These are phyloP conservation scores for Rhagologus leucostigma DNA, from an alignment of 2,113 vertebrate species.

Conservation along the genomic window DNA sequence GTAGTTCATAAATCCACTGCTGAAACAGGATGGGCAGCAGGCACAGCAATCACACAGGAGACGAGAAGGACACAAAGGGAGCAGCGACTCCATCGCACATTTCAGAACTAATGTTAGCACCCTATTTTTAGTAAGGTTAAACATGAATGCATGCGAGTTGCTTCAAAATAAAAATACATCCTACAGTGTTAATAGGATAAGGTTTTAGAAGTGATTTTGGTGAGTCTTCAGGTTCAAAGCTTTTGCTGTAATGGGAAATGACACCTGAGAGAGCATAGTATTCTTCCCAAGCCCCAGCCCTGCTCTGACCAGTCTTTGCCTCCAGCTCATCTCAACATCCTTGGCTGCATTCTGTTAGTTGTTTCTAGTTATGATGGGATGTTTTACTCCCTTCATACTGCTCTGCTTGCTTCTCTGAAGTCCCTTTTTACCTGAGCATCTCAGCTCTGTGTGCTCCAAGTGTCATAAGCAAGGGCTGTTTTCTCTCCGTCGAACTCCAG, in stretches of 20 bases:
- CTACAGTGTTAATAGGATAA: not conserved
- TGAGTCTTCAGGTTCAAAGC: not conserved
- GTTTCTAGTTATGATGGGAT: not conserved
- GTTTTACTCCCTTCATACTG: not conserved
- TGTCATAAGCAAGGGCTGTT: rapidly evolving
- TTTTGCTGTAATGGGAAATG: not conserved
- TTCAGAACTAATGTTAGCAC: not conserved
- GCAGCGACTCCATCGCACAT: rapidly evolving
- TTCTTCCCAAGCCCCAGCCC: not conserved
- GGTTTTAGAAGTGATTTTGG: not conserved
- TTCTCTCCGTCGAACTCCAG: not conserved
- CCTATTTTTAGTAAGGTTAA: not conserved
- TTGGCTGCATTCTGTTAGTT: not conserved
- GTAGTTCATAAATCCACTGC: not conserved
- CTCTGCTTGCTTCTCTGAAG: not conserved
- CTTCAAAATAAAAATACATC: not conserved
- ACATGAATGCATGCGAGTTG: rapidly evolving
- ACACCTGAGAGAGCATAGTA: not conserved
- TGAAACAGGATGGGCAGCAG: not conserved
- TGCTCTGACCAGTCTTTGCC: not conserved
- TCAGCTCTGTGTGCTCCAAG: not conserved
- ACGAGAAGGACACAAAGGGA: not conserved
- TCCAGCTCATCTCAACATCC: not conserved
- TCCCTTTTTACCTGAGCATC: not conserved
- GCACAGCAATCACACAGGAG: not conserved